Base-by-base conservation (phyloP, 2,888 invertebrate genomes). In the Nineta flava region DNA sequence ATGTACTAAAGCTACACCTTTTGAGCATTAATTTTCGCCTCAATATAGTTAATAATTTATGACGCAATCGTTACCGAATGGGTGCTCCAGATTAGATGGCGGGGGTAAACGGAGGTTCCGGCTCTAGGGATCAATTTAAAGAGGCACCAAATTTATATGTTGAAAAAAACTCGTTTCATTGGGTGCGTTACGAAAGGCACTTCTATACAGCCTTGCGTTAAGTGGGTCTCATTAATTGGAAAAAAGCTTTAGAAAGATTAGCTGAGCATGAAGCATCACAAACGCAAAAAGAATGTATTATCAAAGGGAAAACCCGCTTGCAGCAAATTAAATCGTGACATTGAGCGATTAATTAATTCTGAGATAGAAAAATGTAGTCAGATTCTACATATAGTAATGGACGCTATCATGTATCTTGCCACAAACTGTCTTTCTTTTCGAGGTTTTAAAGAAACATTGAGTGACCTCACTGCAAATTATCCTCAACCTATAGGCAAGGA, bases 341-440 rank as follows among this genome's bases (percentile, higher is more conserved):
- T 42, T 15, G 42, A 42, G 15, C 15, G 42, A 42, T 42, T 42
- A 17, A 42, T 16, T 42, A 12, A 42, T 16, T 42, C 42, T 15
- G 15, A 42, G 15, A 32, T 9, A 32, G 32, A 32, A 32, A 32
- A 32, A 32, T 32, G 32, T 7, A 32, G 32, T 9, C 32, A 32
- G 7, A 32, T 32, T 32, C 32, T 32, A 32, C 32, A 32, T 32
- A 34, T 55, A 52, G 53, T 55, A 52, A 54, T 57, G 53, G 57
- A 56, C 51, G 56, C 55, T 56, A 53, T 56, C 49, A 53, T 57
- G 55, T 56, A 56, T 55, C 47, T 57, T 51, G 49, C 56, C 38
- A 54, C 52, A 52, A 57, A 57, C 54, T 53, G 54, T 46, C 52
- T 54, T 50, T 47, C 54, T 54, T 55, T 57, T 53, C 53, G 57